phyloP scores from a whole-genome alignment of 2,113 vertebrate genomes.

The Cryptoleucopteryx plumbea region DNA sequence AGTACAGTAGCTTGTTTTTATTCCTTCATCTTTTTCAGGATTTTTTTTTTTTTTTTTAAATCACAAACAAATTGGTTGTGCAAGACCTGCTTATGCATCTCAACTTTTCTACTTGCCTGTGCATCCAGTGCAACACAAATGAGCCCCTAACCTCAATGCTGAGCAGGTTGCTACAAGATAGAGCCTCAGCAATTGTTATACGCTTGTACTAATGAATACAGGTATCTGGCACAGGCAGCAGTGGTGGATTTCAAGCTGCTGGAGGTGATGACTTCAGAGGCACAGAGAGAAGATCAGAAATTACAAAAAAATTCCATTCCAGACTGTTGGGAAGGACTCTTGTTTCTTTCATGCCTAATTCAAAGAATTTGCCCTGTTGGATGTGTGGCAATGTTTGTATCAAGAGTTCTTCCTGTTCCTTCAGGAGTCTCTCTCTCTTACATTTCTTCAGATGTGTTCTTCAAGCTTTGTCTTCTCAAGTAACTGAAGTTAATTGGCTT shows the following conservation, averaged over 20 bases:
- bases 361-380: conserved; percentile 43
- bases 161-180: background rate
- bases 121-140: background rate
- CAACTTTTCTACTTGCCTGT: background rate
- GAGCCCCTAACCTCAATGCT: background rate
- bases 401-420: conserved; percentile 54
- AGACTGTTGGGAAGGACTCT: background rate
- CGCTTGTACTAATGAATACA: background rate
- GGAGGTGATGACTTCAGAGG: conserved; percentile 47
- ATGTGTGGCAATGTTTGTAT: conserved; percentile 28
- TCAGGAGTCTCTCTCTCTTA: conserved; percentile 13
- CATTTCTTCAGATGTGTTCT: conserved; percentile 33
- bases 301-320: conserved; percentile 1
- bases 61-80: background rate
- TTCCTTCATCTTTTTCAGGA: background rate
- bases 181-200: background rate
- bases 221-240: background rate
- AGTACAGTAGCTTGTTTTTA: background rate
- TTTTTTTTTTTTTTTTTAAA: background rate
- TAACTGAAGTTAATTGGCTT: conserved; percentile 63
- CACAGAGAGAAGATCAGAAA: conserved; percentile 51
- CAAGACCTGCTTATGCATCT: background rate
- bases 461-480: conserved; percentile 57
- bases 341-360: conserved; percentile 56
- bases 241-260: conserved; percentile 12